Conservation (phyloP, 2,888 invertebrate genomes). For the Limulus polyphemus region DNA sequence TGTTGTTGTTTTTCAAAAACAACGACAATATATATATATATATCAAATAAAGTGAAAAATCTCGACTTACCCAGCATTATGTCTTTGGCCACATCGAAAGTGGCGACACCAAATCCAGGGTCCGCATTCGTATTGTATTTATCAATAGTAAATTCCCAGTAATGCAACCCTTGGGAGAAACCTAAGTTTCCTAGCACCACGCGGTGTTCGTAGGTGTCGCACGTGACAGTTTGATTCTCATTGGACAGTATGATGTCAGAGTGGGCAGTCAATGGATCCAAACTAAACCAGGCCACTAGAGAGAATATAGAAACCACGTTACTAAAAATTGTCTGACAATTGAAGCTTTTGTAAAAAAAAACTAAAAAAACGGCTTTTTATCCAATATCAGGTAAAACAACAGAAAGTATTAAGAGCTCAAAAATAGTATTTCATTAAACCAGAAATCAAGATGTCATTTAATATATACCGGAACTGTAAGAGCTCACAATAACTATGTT, state of each 20-base stretch:
- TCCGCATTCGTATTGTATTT: constrained; percentile 91
- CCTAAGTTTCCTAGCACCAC: constrained; percentile 85
- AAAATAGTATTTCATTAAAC: too few relatives aligned
- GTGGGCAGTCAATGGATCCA: constrained; percentile 66
- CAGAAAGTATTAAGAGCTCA: too few relatives aligned
- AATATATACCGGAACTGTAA: too few relatives aligned
- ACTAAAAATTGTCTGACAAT: too few relatives aligned
- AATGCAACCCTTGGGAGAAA: constrained; percentile 89
- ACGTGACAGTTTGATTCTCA: constrained; percentile 70
- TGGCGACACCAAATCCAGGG: constrained; percentile 89
- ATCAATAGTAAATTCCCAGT: constrained; percentile 89
- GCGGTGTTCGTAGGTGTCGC: constrained; percentile 86
- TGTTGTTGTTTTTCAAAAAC: too few relatives aligned
- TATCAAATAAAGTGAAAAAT: too few relatives aligned
- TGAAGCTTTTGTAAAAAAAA: too few relatives aligned
- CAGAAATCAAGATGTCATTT: too few relatives aligned
- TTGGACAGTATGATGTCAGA: constrained; percentile 75
- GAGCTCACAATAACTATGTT: too few relatives aligned
- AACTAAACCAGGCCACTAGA: constrained; percentile 85
- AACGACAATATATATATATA: too few relatives aligned
- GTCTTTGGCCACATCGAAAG: constrained; percentile 78
- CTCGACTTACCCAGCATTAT: constrained; percentile 75
- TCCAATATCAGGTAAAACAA: too few relatives aligned
- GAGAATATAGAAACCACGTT: background rate
- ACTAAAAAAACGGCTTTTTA: too few relatives aligned